Conservation (phyloP, 1,140 invertebrate genomes). For the Megalopta genalis region DNA sequence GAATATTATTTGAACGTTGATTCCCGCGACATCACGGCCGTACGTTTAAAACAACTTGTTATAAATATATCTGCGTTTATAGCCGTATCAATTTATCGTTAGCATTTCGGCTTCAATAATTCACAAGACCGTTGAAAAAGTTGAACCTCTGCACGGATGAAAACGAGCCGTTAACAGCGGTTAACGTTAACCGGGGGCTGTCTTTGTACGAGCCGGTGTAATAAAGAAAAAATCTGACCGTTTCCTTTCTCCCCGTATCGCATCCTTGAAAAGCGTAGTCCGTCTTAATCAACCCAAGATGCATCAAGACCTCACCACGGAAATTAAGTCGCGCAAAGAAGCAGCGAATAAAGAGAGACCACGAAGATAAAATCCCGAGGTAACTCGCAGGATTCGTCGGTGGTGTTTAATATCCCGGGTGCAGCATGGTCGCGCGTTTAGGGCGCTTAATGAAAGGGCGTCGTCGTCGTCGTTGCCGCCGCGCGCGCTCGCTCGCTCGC, state of each 20-base stretch:
- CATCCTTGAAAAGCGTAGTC: not conserved
- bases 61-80: no score
- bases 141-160: no score
- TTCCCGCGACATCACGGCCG: no score
- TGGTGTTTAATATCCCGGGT: constrained; percentile 55
- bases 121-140: no score
- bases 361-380: constrained; percentile 47
- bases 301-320: not conserved
- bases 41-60: no score
- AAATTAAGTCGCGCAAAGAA: not conserved
- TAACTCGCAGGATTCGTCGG: constrained; percentile 33
- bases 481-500: constrained; percentile 25
- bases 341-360: constrained; percentile 8
- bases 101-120: no score
- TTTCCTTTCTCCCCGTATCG: not conserved
- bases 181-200: no score
- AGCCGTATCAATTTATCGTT: no score
- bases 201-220: no score
- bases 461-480: constrained; percentile 41
- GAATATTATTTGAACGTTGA: no score
- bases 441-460: constrained; percentile 67
- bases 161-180: no score
- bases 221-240: no score
- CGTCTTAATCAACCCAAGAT: not conserved
- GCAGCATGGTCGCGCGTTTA: constrained; percentile 62